Evolutionary conservation across 2,113 vertebrate genomes (phyloP), one percentile per base, ranked within the genome.

Genomic region (Dinomys branickii): DNA sequence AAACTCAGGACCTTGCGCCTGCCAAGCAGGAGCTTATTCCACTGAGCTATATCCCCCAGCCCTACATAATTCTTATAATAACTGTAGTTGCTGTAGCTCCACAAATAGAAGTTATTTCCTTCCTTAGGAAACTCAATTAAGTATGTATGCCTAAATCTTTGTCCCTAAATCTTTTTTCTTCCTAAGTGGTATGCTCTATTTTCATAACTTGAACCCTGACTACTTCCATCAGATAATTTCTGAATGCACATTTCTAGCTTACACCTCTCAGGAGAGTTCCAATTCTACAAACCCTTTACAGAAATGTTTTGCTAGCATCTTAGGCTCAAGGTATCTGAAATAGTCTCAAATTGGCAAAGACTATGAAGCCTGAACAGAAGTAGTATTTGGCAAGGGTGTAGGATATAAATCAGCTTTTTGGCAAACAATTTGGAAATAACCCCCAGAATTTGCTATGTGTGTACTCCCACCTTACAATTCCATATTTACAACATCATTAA

Each of bases 341-440:
- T 44, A 5, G 91, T 54, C 58, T 47, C 41, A 78, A 86, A 95
- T 22, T 78, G 58, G 78, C 47, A 95, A 94, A 90, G 28, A 59
- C 56, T 82, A 85, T 58, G 17, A 95, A 56, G 69, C 56, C 75
- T 96, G 20, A 77, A 90, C 86, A 88, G 33, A 93, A 71, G 26
- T 47, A 78, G 5, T 88, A 67, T 26, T 22, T 65, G 71, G 82
- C 58, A 95, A 93, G 12, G 19, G 7, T 52, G 5, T 93, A 83
- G 22, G 86, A 20, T 22, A 26, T 35, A 86, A 92, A 81, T 90
- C 58, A 83, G 44, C 16, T 58, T 93, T 90, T 69, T 47, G 38
- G 52, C 81, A 50, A 95, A 95, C 3, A 67, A 56, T 65, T 11
- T 56, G 14, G 30, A 95, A 91, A 88, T 81, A 94, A 90, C 50